A percentile compares a stretch with the other conserved stretches of the same genome.
Conservation (phyloP, 2,797 vertebrate genomes). For the Sebastes cheni region DNA sequence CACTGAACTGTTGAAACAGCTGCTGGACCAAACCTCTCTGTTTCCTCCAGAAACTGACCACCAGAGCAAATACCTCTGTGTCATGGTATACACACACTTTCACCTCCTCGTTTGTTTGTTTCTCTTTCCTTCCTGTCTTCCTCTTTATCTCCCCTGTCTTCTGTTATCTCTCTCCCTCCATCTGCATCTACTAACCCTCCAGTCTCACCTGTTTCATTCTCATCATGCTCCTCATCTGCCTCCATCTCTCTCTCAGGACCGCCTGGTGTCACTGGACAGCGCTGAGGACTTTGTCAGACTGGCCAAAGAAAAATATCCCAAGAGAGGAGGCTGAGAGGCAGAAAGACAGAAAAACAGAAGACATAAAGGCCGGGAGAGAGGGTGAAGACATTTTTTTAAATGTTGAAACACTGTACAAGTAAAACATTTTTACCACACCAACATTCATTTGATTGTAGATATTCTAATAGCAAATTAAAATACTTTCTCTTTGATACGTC, state of each 20-base stretch:
- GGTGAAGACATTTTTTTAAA: background rate
- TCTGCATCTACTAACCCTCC: background rate
- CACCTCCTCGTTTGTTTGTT: background rate
- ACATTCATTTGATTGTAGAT: background rate
- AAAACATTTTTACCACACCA: background rate
- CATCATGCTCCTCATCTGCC: background rate
- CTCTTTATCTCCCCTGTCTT: background rate
- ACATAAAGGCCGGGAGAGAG: background rate
- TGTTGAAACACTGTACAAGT: background rate
- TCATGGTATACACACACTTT: constrained; percentile 84
- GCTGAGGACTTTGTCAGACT: constrained; percentile 89
- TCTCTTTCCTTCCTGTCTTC: background rate
- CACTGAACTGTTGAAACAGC: constrained; percentile 83
- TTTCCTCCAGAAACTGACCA: constrained; percentile 86
- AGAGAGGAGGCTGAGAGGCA: constrained; percentile 48
- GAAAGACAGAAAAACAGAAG: background rate
- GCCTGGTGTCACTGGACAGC: constrained; percentile 89
- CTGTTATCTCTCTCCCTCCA: background rate
- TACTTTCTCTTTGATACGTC: background rate
- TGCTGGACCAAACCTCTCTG: constrained; percentile 88
- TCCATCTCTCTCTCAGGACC: constrained; percentile 78
- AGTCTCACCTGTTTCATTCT: background rate
- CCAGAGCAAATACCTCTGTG: constrained; percentile 87
- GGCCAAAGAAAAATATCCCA: constrained; percentile 85
- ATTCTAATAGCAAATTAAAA: background rate